Base-by-base conservation (phyloP, 2,888 invertebrate genomes). In the Lathronympha strigana region DNA sequence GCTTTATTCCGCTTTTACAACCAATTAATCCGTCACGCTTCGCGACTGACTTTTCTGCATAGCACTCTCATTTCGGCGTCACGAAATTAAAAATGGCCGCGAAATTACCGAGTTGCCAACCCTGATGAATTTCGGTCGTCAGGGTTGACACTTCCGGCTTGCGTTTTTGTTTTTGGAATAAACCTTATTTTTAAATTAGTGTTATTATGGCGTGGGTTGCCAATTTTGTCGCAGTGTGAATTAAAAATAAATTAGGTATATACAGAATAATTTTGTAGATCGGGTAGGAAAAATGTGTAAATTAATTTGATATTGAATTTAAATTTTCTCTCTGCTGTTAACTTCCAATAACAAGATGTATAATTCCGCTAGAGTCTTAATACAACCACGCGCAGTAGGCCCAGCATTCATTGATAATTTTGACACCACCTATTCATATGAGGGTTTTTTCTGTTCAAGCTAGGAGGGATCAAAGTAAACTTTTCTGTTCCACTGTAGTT, bases 41-140 rank as follows among this genome's bases (percentile, higher is more conserved):
- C 23, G 21, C 23, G 23, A n/a, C 6, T 47, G 47, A 47, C 47
- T 47, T 23, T 21, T 23, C 47, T 47, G 23, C 23, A 19, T 19
- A 43, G 43, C 43, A 43, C 54, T 38, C 36, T 45, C 43, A 43
- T 57, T 45, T 43, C 21, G 31, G 31, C 15, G 57, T 45, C 43
- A 45, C 21, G 31, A 21, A 57, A 57, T 57, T 45, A 57, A 43
- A 57, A 43, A 19, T 43, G 19, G 31, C 31, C 31, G 43, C 13
- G n/a, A 25, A 8, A 31, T 45, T 31, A 45, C 45, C 3, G 13
- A 21, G 19, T 13, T 25, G 45, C n/a, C 31, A 57, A 28, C 47
- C 47, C 47, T 47, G 47, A 57, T 31, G 43, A 57, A 45, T 57
- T 43, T 45, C 43, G 21, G 5, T 19, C 43, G 47, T 47, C 43